These are phyloP conservation scores for Theocolax elegans DNA, from an alignment of 1,140 invertebrate species.

Conservation along the genomic window DNA sequence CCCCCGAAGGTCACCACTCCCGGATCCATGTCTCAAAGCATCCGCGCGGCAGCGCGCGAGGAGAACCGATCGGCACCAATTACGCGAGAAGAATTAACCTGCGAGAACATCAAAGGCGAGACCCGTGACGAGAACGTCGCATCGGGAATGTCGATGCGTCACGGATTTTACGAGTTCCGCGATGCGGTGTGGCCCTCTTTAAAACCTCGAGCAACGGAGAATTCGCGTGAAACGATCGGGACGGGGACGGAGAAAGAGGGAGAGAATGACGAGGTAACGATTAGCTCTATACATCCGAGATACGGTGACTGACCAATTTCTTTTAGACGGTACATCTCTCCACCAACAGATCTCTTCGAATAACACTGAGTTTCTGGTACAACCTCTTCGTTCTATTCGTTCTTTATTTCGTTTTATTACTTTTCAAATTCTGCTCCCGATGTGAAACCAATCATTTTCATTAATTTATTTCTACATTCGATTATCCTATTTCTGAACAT, in stretches of 20 bases:
- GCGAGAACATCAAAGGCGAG: slow-evolving; percentile 52
- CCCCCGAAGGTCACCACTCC: slow-evolving; percentile 8
- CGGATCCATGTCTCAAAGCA: slow-evolving; percentile 20
- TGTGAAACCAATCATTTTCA: no score
- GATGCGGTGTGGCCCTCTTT: not conserved
- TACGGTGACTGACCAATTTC: slow-evolving; percentile 36
- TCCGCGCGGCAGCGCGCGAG: slow-evolving; percentile 8
- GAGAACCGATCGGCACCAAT: no score
- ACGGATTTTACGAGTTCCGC: slow-evolving; percentile 12
- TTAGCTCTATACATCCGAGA: slow-evolving; percentile 12
- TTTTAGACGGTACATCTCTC: no score
- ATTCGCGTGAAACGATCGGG: slow-evolving; percentile 63
- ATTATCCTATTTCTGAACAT: no score
- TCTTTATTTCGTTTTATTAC: no score
- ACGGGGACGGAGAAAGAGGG: slow-evolving; percentile 23
- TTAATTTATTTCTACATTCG: no score
- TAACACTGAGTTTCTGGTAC: slow-evolving; percentile 31
- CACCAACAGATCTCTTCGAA: no score
- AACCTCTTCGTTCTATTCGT: no score
- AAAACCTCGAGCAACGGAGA: slow-evolving; percentile 44
- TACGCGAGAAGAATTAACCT: slow-evolving; percentile 56
- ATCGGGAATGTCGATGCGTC: slow-evolving; percentile 37
- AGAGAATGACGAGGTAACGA: slow-evolving; percentile 18
- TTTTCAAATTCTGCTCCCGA: no score
- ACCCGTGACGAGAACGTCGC: slow-evolving; percentile 49